Evolutionary conservation across 2,888 invertebrate genomes (phyloP).

Genomic region (Pharmacophagus antenor): DNA sequence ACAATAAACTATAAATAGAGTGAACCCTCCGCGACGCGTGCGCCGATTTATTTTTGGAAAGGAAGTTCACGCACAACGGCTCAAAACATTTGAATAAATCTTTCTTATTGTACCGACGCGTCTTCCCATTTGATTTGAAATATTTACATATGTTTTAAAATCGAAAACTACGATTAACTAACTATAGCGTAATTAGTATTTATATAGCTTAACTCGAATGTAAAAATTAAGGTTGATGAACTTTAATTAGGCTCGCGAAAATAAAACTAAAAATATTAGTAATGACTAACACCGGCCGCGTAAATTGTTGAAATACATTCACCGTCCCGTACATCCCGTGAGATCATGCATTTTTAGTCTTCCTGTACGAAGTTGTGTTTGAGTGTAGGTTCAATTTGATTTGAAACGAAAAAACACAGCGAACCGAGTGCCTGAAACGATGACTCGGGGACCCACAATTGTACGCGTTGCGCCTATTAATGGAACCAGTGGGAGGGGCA

Average conservation of each 20-base stretch:
- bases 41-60: constrained; percentile 56
- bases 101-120: constrained; percentile 37
- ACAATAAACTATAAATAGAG: constrained; percentile 57
- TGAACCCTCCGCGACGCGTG: constrained; percentile 62
- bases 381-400: not conserved
- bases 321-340: constrained; percentile 64
- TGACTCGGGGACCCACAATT: constrained; percentile 74
- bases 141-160: constrained; percentile 11
- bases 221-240: constrained; percentile 36
- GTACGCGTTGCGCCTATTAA: constrained; percentile 65
- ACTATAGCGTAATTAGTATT: not conserved
- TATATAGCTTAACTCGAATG: constrained; percentile 30
- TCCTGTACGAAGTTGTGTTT: constrained; percentile 5
- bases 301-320: constrained; percentile 56
- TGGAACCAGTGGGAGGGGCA: constrained; percentile 69
- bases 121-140: not conserved
- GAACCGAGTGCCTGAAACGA: constrained; percentile 39
- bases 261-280: constrained; percentile 70
- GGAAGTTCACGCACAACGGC: constrained; percentile 47
- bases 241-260: constrained; percentile 42
- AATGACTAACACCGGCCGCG: constrained; percentile 68
- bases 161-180: not conserved
- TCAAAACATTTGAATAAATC: constrained; percentile 52
- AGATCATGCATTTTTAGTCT: constrained; percentile 36
- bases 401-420: not conserved